Evolutionary conservation across 1,140 invertebrate species (phyloP).

Genomic region (Hyles vespertilio): DNA sequence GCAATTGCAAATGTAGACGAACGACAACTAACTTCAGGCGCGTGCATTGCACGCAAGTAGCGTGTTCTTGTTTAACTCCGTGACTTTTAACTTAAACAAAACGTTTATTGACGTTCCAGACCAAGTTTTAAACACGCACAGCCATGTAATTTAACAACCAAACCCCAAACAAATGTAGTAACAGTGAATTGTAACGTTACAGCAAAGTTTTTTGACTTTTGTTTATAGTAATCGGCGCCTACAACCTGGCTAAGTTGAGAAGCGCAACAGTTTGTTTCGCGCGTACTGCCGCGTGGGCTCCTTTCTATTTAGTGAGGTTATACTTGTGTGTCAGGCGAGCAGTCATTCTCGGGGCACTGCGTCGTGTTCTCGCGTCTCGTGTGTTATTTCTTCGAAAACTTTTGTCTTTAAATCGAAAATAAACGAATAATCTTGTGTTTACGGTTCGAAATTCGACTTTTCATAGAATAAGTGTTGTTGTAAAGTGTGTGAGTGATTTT

Average conservation of each 20-base stretch:
- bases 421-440: slow-evolving; percentile 35
- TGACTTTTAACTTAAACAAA: slow-evolving; percentile 59
- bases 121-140: slow-evolving; percentile 46
- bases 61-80: slow-evolving; percentile 28
- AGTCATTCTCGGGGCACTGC: slow-evolving; percentile 41
- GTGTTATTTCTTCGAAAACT: slow-evolving; percentile 46
- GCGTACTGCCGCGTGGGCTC: slow-evolving; percentile 29
- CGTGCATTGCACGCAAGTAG: slow-evolving; percentile 13
- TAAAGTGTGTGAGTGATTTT: slow-evolving; percentile 33
- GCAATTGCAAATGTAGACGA: slow-evolving; percentile 14
- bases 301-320: slow-evolving; percentile 53
- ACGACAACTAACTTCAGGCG: slow-evolving; percentile 16
- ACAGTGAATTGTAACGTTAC: slow-evolving; percentile 42
- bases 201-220: slow-evolving; percentile 52
- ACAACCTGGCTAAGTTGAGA: slow-evolving; percentile 41
- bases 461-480: slow-evolving; percentile 35
- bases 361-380: slow-evolving; percentile 34
- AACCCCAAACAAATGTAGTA: slow-evolving; percentile 44
- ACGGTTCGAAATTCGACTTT: slow-evolving; percentile 35
- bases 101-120: slow-evolving; percentile 42
- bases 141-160: slow-evolving; percentile 33
- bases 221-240: slow-evolving; percentile 50
- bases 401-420: slow-evolving; percentile 45
- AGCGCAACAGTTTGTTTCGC: slow-evolving; percentile 34
- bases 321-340: slow-evolving; percentile 43